A percentile compares a stretch with the other conserved stretches of the same genome.
phyloP scores from a whole-genome alignment of 2,888 invertebrate species.

The Hylaea fasciaria region DNA sequence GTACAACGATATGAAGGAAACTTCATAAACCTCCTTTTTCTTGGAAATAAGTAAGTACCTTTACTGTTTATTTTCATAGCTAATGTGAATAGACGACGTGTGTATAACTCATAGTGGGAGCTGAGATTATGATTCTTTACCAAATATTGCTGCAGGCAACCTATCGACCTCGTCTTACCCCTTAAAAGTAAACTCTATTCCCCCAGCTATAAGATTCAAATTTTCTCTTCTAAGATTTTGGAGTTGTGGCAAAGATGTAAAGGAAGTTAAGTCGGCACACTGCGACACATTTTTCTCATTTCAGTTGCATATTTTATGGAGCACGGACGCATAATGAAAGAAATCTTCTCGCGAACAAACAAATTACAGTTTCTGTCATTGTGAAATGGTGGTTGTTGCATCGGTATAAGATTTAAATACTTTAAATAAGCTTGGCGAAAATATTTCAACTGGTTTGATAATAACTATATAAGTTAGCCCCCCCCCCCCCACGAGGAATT shows the following conservation, averaged over 20 bases:
- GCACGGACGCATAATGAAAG: slow-evolving; percentile 78
- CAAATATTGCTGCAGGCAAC: slow-evolving; percentile 40
- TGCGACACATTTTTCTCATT: slow-evolving; percentile 83
- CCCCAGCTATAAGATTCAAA: slow-evolving; percentile 37
- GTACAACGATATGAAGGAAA: slow-evolving; percentile 32
- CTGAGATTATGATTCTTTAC: slow-evolving; percentile 76
- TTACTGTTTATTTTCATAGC: slow-evolving; percentile 74
- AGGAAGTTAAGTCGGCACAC: slow-evolving; percentile 56
- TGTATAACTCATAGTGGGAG: slow-evolving; percentile 69
- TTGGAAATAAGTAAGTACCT: slow-evolving; percentile 55
- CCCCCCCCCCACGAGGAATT: no score
- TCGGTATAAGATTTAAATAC: slow-evolving; percentile 7
- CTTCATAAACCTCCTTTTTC: slow-evolving; percentile 39
- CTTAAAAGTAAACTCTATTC: slow-evolving; percentile 44
- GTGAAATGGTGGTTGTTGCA: slow-evolving; percentile 47
- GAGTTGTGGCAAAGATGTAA: slow-evolving; percentile 40
- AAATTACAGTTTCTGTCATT: slow-evolving; percentile 70
- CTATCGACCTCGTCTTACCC: slow-evolving; percentile 31
- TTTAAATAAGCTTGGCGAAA: background rate
- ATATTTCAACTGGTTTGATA: background rate
- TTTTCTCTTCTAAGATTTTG: slow-evolving; percentile 28
- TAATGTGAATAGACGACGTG: slow-evolving; percentile 76
- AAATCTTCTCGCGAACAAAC: slow-evolving; percentile 71
- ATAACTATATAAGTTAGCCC: background rate
- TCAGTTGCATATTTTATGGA: slow-evolving; percentile 82